Evolutionary conservation across 2,888 invertebrate species (phyloP), one percentile per base, ranked within the genome.

Genomic region (Anoncus sp.): DNA sequence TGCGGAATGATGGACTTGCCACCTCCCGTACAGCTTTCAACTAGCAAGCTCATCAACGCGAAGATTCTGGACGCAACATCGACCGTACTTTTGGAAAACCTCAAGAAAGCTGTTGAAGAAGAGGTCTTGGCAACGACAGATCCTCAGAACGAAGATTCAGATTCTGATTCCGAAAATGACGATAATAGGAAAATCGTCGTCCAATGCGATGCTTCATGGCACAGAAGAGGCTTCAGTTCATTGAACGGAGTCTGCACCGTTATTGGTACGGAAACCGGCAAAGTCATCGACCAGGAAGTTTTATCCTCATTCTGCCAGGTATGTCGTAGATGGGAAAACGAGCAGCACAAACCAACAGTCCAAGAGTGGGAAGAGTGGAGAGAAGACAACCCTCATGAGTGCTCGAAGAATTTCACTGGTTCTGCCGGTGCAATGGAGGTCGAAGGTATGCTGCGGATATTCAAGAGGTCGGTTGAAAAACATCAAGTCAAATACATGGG

Each of bases 1-100:
- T 53, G 53, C 27, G 27, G 53, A 5, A 27, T 53, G 9, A 53
- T 53, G 53, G 27, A 27, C n/a, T 14, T 53, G 1, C 27, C 53
- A 14, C 14, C 27, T n/a, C 10, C 49, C 4, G 49, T 49, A 16
- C 18, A 49, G 4, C 27, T 24, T 12, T 31, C 27, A 2, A 24
- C 53, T 14, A 27, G n/a, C 53, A 20, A 27, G n/a, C 3, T 20
- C 27, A 12, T 14, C 10, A 53, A 53, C n/a, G n/a, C n/a, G 14
- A 24, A 53, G 14, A 10, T 27, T 14, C 27, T 24, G 1, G n/a
- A 53, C 14, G 24, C 27, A n/a, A 14, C 53, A n/a, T n/a, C n/a
- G n/a, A n/a, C n/a, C n/a, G n/a, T n/a, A n/a, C n/a, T n/a, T n/a
- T n/a, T n/a, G n/a, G n/a, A n/a, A n/a, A n/a, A n/a, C n/a, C n/a